Evolutionary conservation across 2,888 invertebrate species (phyloP).

Genomic region (Syrphus vitripennis): DNA sequence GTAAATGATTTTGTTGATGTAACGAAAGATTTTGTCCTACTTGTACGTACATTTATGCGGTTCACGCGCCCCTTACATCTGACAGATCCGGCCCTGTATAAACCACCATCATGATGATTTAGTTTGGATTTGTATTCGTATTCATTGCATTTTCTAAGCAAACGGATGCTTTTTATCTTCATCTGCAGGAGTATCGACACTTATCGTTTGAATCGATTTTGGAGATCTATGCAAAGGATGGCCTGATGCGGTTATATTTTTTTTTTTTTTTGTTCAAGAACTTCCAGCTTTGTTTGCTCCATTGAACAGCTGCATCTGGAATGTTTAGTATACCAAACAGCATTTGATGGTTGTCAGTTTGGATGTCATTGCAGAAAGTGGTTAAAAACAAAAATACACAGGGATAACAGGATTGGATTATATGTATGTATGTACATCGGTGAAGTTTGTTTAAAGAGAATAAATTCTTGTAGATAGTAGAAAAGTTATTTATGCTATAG

Average conservation of each 20-base stretch:
- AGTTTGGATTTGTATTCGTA: slow-evolving; percentile 26
- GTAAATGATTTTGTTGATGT: too few relatives aligned
- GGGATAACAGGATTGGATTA: not conserved
- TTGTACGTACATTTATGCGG: too few relatives aligned
- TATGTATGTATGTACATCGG: too few relatives aligned
- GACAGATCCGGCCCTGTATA: not conserved
- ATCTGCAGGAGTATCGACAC: slow-evolving; percentile 52
- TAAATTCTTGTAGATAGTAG: not conserved
- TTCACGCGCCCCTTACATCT: too few relatives aligned
- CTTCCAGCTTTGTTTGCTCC: slow-evolving; percentile 50
- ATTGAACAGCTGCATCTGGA: slow-evolving; percentile 43
- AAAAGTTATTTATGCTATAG: not conserved
- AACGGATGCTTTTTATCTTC: slow-evolving; percentile 47
- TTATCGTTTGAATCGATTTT: slow-evolving; percentile 61
- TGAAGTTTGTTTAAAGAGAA: slow-evolving; percentile 6
- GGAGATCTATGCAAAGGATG: slow-evolving; percentile 65
- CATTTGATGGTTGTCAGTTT: slow-evolving; percentile 12
- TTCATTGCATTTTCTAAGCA: slow-evolving; percentile 65
- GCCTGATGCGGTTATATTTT: slow-evolving; percentile 40
- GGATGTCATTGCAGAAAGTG: slow-evolving; percentile 25
- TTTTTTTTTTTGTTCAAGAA: slow-evolving; percentile 11
- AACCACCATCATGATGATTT: not conserved
- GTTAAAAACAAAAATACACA: slow-evolving; percentile 42
- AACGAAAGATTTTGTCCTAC: too few relatives aligned
- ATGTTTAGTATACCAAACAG: not conserved